Conservation (phyloP, 1,140 invertebrate species). For the Drosophila dunni region DNA sequence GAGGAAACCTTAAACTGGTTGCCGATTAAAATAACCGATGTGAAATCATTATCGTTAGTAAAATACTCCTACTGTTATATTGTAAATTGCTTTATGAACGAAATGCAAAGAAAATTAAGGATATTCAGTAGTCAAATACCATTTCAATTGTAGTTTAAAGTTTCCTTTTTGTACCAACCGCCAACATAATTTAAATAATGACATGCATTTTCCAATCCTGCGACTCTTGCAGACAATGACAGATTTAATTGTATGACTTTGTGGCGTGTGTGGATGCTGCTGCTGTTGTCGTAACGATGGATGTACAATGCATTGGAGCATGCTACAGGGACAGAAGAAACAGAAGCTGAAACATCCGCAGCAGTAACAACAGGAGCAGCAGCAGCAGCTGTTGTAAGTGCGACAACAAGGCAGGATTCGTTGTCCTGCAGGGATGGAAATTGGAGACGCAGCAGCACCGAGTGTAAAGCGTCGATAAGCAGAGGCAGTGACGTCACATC, state of each 20-base stretch:
- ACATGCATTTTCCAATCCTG: conserved; percentile 46
- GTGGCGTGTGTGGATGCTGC: conserved; percentile 14
- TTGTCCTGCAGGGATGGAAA: conserved; percentile 13
- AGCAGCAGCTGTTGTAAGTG: conserved; percentile 45
- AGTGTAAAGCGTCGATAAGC: conserved; percentile 49
- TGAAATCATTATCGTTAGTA: too few relatives aligned
- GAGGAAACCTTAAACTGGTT: too few relatives aligned
- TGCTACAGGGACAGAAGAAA: background rate
- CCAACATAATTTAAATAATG: conserved; percentile 43
- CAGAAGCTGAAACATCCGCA: too few relatives aligned
- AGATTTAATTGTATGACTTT: conserved; percentile 58
- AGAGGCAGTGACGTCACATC: conserved; percentile 28
- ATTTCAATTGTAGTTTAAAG: background rate
- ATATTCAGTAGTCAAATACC: background rate
- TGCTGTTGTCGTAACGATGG: conserved; percentile 29
- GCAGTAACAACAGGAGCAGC: conserved; percentile 15
- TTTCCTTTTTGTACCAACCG: conserved; percentile 7
- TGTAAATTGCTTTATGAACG: too few relatives aligned
- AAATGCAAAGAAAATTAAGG: background rate
- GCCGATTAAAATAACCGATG: too few relatives aligned
- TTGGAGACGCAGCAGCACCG: background rate
- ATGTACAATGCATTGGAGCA: background rate
- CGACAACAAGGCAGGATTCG: conserved; percentile 55
- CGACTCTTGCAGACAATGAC: conserved; percentile 8
- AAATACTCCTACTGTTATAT: too few relatives aligned